Evolutionary conservation across 2,113 vertebrate species (phyloP).

Genomic region (Budorcas taxicolor): DNA sequence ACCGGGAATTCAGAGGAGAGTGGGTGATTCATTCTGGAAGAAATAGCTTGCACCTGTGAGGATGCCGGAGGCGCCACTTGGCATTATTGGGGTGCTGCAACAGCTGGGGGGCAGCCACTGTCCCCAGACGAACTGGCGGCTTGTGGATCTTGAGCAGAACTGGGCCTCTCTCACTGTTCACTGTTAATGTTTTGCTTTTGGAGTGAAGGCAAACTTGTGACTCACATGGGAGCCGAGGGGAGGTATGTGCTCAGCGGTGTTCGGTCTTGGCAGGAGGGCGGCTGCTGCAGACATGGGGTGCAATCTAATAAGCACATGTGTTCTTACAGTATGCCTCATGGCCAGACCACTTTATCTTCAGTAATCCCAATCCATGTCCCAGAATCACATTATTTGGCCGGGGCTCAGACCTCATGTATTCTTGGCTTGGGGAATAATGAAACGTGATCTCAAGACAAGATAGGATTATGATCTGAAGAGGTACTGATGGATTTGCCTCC

Average conservation of each 20-base stretch:
- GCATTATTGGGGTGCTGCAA: slow-evolving; percentile 48
- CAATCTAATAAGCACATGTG: slow-evolving; percentile 68
- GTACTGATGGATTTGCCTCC: background rate
- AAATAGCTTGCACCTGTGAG: slow-evolving; percentile 55
- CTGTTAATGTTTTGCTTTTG: slow-evolving; percentile 54
- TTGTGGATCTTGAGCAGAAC: background rate
- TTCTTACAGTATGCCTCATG: slow-evolving; percentile 53
- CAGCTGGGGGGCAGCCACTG: slow-evolving; percentile 56
- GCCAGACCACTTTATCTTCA: slow-evolving; percentile 61
- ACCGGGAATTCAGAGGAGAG: background rate
- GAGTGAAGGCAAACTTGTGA: slow-evolving; percentile 63
- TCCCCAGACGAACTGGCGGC: slow-evolving; percentile 57
- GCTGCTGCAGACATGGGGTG: slow-evolving; percentile 49
- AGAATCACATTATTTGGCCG: slow-evolving; percentile 54
- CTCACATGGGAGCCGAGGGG: slow-evolving; percentile 40
- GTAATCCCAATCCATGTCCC: slow-evolving; percentile 72
- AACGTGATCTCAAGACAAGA: slow-evolving; percentile 58
- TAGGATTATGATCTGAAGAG: slow-evolving; percentile 34
- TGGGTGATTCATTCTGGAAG: slow-evolving; percentile 51
- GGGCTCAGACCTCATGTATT: slow-evolving; percentile 53
- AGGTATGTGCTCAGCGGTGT: slow-evolving; percentile 38
- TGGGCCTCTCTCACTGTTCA: slow-evolving; percentile 34
- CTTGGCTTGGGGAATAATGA: slow-evolving; percentile 62
- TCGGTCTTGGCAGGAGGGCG: slow-evolving; percentile 4
- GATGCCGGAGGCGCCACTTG: slow-evolving; percentile 46